Evolutionary conservation across 2,888 invertebrate genomes (phyloP).

Genomic region (Torymus aiolomorphi): DNA sequence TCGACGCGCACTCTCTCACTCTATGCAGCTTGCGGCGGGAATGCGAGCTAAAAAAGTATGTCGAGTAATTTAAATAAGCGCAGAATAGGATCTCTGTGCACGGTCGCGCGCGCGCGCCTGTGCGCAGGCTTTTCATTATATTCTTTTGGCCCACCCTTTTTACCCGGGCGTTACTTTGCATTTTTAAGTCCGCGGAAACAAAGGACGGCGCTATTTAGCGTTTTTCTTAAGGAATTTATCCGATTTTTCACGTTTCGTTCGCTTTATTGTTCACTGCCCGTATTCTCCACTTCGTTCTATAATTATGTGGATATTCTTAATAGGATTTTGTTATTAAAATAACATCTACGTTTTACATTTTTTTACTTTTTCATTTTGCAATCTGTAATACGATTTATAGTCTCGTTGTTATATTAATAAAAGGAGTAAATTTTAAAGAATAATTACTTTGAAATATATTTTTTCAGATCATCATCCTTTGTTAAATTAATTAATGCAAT

Average conservation of each 20-base stretch:
- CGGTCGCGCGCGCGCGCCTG: background rate
- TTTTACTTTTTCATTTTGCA: no score
- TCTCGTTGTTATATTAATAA: no score
- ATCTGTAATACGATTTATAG: no score
- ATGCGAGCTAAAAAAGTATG: constrained; percentile 33
- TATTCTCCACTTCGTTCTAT: no score
- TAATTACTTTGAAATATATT: no score
- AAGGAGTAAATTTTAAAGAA: no score
- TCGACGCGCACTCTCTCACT: background rate
- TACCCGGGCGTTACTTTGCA: constrained; percentile 35
- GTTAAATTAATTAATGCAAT: no score
- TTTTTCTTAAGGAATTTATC: constrained; percentile 33
- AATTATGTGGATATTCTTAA: no score
- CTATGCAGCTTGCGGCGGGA: constrained; percentile 1
- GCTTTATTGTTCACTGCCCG: no score
- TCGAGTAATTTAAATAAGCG: constrained; percentile 43
- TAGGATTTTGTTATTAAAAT: no score
- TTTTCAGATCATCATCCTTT: no score
- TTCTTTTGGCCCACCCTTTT: constrained; percentile 9
- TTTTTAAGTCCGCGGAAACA: constrained; percentile 32
- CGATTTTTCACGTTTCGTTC: background rate
- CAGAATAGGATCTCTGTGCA: constrained; percentile 28
- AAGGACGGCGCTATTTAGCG: constrained; percentile 21
- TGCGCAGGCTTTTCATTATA: constrained; percentile 34
- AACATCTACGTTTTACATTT: no score